phyloP scores from a whole-genome alignment of 1,140 invertebrate genomes.

The Penaeus indicus region DNA sequence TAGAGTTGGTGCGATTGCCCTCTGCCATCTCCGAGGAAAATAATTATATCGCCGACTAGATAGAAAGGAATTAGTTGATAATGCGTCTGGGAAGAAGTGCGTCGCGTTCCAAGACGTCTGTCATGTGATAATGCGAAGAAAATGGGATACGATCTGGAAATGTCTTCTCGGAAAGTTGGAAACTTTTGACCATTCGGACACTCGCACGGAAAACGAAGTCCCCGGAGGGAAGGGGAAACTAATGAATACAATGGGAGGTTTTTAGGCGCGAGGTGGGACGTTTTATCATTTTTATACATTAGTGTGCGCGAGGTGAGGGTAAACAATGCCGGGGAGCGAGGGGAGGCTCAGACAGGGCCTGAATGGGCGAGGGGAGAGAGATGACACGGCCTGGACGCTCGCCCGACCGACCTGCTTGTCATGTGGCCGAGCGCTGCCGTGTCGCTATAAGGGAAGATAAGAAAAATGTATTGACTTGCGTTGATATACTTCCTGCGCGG shows the following conservation, averaged over 20 bases:
- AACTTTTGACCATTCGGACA: slow-evolving; percentile 10
- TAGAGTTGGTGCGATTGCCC: slow-evolving; percentile 1
- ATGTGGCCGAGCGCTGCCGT: too few species aligned
- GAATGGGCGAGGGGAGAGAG: neutral
- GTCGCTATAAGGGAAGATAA: neutral
- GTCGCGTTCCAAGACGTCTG: neutral
- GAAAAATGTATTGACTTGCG: too few species aligned
- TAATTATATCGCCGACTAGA: slow-evolving; percentile 2
- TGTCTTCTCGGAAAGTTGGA: too few species aligned
- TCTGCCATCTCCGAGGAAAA: slow-evolving; percentile 8
- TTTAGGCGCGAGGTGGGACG: slow-evolving; percentile 27
- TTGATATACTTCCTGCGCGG: too few species aligned
- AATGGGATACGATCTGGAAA: too few species aligned
- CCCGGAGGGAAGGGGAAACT: slow-evolving; percentile 39
- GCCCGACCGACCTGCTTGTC: too few species aligned
- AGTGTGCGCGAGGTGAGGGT: slow-evolving; percentile 34
- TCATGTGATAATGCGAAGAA: slow-evolving; percentile 5
- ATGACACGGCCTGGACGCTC: neutral
- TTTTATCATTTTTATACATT: slow-evolving; percentile 46
- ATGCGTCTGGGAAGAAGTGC: neutral
- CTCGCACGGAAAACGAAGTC: slow-evolving; percentile 45
- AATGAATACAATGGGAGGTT: slow-evolving; percentile 50
- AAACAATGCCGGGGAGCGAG: neutral
- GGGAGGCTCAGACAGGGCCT: too few species aligned
- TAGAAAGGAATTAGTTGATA: too few species aligned